phyloP scores from a whole-genome alignment of 2,797 vertebrate species.

The Enteromius paludinosus region DNA sequence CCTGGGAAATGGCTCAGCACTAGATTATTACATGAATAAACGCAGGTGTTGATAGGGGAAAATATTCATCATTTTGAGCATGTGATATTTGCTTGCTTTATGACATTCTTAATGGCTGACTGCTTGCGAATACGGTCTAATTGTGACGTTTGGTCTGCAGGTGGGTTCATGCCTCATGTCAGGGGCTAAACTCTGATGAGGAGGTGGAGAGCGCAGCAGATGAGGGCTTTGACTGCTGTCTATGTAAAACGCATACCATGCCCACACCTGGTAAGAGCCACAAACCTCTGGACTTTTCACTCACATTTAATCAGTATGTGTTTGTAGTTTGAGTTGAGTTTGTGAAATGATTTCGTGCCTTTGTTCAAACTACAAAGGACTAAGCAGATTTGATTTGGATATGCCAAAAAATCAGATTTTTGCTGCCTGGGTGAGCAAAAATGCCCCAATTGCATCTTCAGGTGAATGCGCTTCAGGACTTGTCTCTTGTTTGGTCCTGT shows the following conservation, averaged over 20 bases:
- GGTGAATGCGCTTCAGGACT: background rate
- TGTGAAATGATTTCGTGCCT: background rate
- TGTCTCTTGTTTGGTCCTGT: background rate
- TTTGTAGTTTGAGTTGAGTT: background rate
- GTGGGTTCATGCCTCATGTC: constrained; percentile 94
- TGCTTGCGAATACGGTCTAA: background rate
- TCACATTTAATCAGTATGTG: background rate
- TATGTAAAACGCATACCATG: constrained; percentile 83
- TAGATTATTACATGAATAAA: constrained; percentile 12
- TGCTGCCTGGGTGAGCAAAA: constrained; percentile 7
- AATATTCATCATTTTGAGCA: background rate
- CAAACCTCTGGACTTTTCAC: background rate
- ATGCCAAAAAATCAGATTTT: background rate
- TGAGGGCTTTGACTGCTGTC: constrained; percentile 91
- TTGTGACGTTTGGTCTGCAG: constrained; percentile 70
- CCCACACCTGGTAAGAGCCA: constrained; percentile 78
- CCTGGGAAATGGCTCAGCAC: constrained; percentile 2
- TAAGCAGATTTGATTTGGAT: background rate
- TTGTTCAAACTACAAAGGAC: background rate
- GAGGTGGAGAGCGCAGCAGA: constrained; percentile 91
- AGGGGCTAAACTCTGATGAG: constrained; percentile 88
- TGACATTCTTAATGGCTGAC: background rate
- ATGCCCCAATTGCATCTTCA: background rate
- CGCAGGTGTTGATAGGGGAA: background rate
- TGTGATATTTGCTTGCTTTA: constrained; percentile 8